A percentile compares a stretch with the other conserved stretches of the same genome.
These are phyloP conservation scores for Hoplias malabaricus DNA, from an alignment of 2,113 vertebrate genomes.

Conservation along the genomic window DNA sequence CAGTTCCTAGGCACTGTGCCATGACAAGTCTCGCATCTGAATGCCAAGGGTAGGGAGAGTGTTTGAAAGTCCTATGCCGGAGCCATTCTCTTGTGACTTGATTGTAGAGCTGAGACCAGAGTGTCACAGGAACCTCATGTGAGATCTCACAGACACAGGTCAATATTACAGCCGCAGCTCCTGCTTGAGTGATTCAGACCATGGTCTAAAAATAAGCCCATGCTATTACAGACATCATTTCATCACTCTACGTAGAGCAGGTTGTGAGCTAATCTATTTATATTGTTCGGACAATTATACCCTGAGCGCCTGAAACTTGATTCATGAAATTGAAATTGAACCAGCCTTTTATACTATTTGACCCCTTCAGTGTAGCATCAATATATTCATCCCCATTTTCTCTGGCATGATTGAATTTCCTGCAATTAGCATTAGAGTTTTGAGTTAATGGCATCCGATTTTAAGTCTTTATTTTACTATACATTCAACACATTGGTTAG, in stretches of 20 bases:
- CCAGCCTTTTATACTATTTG: not conserved
- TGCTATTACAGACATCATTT: not conserved
- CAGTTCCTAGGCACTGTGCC: not conserved
- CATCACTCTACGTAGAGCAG: not conserved
- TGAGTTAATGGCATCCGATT: not conserved
- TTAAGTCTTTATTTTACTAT: not conserved
- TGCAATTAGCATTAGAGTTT: not conserved
- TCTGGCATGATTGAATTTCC: not conserved
- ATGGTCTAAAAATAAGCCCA: constrained; percentile 13
- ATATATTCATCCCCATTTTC: not conserved
- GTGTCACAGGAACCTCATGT: constrained; percentile 3
- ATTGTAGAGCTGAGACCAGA: not conserved
- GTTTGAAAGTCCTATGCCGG: constrained; percentile 2
- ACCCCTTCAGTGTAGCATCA: not conserved
- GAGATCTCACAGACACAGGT: not conserved
- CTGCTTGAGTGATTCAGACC: not conserved
- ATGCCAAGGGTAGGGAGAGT: not conserved
- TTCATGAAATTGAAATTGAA: not conserved
- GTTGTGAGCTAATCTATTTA: constrained; percentile 27
- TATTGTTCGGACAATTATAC: constrained; percentile 31
- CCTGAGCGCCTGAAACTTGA: not conserved
- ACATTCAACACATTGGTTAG: not conserved
- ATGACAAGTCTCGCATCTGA: constrained; percentile 35
- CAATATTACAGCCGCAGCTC: constrained; percentile 15
- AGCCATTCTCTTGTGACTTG: constrained; percentile 11